Base-by-base conservation (phyloP, 2,797 vertebrate genomes). In the Sebastes elongatus region DNA sequence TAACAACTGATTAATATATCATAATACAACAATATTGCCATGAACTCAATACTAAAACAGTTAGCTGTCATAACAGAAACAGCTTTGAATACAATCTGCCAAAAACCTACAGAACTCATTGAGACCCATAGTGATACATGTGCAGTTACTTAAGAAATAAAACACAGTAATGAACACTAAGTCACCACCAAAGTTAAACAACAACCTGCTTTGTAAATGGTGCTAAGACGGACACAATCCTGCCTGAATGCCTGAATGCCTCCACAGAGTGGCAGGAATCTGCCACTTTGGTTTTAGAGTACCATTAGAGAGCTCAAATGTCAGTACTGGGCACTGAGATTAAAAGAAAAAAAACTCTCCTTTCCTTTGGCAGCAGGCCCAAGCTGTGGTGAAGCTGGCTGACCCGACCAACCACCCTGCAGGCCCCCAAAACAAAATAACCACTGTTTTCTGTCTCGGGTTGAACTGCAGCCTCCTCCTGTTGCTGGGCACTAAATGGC, bases 381-480 rank as follows among this genome's bases (percentile, higher is more conserved):
- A 80, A 75, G 46, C 78, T 68, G 86, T 52, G 82, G 84, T 76
- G 64, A 82, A 74, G 82, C 82, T 61, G 80, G 60, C 89, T 87
- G 86, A 88, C 80, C 88, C 1, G 16, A 84, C 59, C 69, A 86
- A 72, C 76, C 68, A 83, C 80, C 70, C 86, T 20, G 61, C 74
- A 62, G 82, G 82, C 78, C 82, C 65, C 73, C 38, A 52, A 87
- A 87, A 95, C 93, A 95, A 95, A 94, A 92, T 79, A 76, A 60
- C 73, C 84, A 91, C 80, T 94, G 94, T 92, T 84, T 93, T 82
- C 71, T 53, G 65, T 86, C 78, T 86, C 52, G 35, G 62, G 64
- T 67, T 25, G 14, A 76, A 75, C 84, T 87, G 83, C 84, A 71
- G 81, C 57, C 82, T 66, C 53, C 67, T 81, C 67, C 66, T 68